Base-by-base conservation (phyloP, 2,797 vertebrate genomes). In the Aselliscus stoliczkanus region DNA sequence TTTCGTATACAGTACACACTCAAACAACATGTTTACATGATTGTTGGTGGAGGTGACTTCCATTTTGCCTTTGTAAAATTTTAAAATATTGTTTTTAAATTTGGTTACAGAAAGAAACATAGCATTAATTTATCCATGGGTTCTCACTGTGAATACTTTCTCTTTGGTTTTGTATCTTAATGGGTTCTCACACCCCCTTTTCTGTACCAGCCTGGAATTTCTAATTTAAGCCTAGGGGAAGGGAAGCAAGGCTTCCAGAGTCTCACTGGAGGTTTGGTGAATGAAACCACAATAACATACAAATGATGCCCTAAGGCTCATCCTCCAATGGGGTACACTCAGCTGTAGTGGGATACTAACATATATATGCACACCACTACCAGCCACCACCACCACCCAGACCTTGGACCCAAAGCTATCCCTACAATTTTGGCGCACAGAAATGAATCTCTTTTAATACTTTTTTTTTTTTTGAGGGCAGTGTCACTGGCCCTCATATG, bases 401-500 rank as follows among this genome's bases (percentile, higher is more conserved):
- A 69, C 6, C 11, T 58, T 77, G 29, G 73, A 79, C 69, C 31
- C 81, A 93, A 79, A 82, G 25, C 23, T 60, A 23, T 17, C 18
- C 23, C 25, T 89, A 54, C 44, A 79, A 79, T 75, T 79, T 8
- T 92, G 23, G 27, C 44, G 13, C 31, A 44, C 10, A 65, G 15
- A 90, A 80, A 47, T 25, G 42, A 94, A 83, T 83, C 20, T 73
- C 42, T 82, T 67, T 82, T 90, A 85, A 93, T n/a, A n/a, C n/a
- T n/a, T n/a, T n/a, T n/a, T n/a, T n/a, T n/a, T n/a, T n/a, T n/a
- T n/a, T n/a, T n/a, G n/a, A n/a, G n/a, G n/a, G n/a, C n/a, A n/a
- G n/a, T n/a, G n/a, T n/a, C n/a, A n/a, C n/a, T n/a, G n/a, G n/a
- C n/a, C n/a, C n/a, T n/a, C n/a, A n/a, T n/a, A n/a, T n/a, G n/a